phyloP scores from a whole-genome alignment of 2,113 vertebrate genomes.

The Scomber japonicus region DNA sequence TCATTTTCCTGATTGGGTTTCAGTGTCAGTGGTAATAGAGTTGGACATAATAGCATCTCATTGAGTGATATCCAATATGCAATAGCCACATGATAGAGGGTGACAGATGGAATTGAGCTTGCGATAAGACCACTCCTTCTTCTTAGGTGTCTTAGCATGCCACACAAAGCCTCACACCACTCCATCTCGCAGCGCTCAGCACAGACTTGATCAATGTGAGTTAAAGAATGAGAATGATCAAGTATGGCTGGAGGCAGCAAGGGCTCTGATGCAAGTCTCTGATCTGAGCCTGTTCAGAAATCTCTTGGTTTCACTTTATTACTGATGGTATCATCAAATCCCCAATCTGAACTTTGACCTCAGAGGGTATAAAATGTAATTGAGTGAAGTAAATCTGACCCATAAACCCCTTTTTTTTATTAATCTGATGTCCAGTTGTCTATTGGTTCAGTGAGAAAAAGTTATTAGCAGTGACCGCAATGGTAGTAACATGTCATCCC shows the following conservation, averaged over 20 bases:
- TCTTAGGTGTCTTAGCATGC: constrained; percentile 40
- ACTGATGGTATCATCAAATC: constrained; percentile 66
- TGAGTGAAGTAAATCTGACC: constrained; percentile 50
- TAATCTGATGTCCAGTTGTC: constrained; percentile 46
- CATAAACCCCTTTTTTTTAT: constrained; percentile 28
- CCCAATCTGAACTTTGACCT: constrained; percentile 69
- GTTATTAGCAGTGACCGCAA: constrained; percentile 32
- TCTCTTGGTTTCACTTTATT: constrained; percentile 58
- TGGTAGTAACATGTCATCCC: constrained; percentile 36
- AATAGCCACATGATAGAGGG: constrained; percentile 40
- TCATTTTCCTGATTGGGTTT: constrained; percentile 58
- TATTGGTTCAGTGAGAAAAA: background rate
- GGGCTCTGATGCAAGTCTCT: constrained; percentile 22
- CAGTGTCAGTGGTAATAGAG: constrained; percentile 57
- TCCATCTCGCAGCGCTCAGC: constrained; percentile 44
- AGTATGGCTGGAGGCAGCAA: constrained; percentile 28
- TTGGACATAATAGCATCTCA: constrained; percentile 61
- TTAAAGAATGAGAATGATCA: constrained; percentile 57
- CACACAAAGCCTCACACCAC: constrained; percentile 4
- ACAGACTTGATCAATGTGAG: constrained; percentile 55
- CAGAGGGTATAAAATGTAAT: constrained; percentile 56
- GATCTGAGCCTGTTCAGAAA: constrained; percentile 59
- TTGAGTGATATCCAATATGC: constrained; percentile 54
- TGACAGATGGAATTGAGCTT: constrained; percentile 42
- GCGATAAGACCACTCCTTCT: constrained; percentile 36